Percentiles rank a stretch among this genome's conserved stretches.
Conservation (phyloP, 2,113 vertebrate genomes). For the Ailuropoda melanoleuca region DNA sequence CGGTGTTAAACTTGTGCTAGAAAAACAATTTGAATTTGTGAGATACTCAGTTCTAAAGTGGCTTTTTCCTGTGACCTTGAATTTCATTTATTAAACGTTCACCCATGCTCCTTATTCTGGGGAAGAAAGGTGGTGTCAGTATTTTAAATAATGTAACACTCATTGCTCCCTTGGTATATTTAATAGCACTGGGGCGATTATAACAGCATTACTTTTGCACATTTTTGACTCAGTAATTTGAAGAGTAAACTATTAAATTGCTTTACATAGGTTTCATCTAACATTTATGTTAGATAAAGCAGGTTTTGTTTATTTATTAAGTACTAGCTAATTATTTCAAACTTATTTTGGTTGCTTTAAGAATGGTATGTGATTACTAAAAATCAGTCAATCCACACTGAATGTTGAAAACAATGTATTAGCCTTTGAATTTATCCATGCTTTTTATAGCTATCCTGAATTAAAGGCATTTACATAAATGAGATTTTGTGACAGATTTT, state of each 20-base stretch:
- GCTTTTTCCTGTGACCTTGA: slow-evolving; percentile 59
- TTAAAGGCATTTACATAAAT: slow-evolving; percentile 30
- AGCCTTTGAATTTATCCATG: neutral
- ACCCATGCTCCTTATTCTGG: slow-evolving; percentile 30
- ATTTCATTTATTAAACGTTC: slow-evolving; percentile 69
- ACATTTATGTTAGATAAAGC: slow-evolving; percentile 47
- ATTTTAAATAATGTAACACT: slow-evolving; percentile 42
- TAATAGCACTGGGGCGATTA: slow-evolving; percentile 11
- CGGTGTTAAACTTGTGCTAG: slow-evolving; percentile 54
- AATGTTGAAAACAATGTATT: neutral
- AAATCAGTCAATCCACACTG: neutral
- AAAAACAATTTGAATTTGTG: slow-evolving; percentile 64
- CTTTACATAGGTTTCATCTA: slow-evolving; percentile 41
- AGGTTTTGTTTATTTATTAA: slow-evolving; percentile 47
- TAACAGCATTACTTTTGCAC: slow-evolving; percentile 40
- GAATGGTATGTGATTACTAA: neutral
- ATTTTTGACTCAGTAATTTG: slow-evolving; percentile 43
- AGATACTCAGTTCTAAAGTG: slow-evolving; percentile 19
- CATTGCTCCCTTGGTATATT: slow-evolving; percentile 47
- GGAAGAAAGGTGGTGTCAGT: neutral
- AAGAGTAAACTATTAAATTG: slow-evolving; percentile 55
- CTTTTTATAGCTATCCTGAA: neutral
- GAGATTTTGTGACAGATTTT: slow-evolving; percentile 10
- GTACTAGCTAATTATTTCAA: slow-evolving; percentile 58
- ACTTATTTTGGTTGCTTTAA: slow-evolving; percentile 58